A percentile compares a stretch with the other conserved stretches of the same genome.
phyloP scores from a whole-genome alignment of 2,797 vertebrate species.

The Bradypus variegatus region DNA sequence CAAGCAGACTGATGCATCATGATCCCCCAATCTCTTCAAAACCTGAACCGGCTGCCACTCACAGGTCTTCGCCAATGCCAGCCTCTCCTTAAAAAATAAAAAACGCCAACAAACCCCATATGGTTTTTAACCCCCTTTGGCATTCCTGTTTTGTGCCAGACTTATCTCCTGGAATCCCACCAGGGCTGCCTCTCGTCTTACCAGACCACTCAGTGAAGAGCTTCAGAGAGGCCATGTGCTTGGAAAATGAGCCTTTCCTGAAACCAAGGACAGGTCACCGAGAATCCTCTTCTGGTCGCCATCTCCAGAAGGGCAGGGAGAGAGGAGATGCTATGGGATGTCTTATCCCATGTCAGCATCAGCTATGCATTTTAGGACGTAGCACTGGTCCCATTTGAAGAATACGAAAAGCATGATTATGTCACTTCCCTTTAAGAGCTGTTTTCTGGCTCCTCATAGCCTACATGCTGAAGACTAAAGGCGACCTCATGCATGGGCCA shows the following conservation, averaged over 20 bases:
- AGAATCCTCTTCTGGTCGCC: no score
- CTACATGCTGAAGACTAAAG: neutral
- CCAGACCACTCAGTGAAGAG: no score
- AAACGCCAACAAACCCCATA: neutral
- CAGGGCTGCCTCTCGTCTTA: neutral
- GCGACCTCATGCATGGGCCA: no score
- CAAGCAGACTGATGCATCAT: neutral
- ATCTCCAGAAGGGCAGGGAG: no score
- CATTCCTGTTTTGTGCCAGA: no score
- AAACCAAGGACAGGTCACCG: neutral
- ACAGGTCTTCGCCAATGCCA: neutral
- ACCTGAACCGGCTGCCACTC: neutral
- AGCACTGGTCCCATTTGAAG: neutral
- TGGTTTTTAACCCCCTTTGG: neutral
- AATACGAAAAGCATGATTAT: neutral
- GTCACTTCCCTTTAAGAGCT: neutral
- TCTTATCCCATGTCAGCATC: no score
- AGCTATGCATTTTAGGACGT: neutral
- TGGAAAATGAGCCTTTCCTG: neutral
- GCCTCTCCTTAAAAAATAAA: neutral
- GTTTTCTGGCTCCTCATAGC: neutral
- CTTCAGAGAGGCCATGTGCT: no score
- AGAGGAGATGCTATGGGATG: rapidly evolving
- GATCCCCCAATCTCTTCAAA: neutral
- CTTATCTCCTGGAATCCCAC: neutral